Evolutionary conservation across 2,888 invertebrate genomes (phyloP).

Genomic region (Neoitamus cyanurus): DNA sequence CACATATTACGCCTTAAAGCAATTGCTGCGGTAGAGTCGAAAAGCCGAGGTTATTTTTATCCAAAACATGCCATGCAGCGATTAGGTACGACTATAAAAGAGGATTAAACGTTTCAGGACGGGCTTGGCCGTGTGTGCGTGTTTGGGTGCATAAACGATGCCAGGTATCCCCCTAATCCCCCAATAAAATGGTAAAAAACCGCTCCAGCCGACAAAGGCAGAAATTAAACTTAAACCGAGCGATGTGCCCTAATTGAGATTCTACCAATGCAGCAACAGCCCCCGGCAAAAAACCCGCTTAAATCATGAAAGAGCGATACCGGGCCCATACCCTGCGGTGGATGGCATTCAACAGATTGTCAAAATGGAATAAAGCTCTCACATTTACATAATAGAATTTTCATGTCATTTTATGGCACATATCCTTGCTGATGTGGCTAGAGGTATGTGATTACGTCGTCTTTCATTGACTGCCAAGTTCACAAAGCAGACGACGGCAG

Average conservation of each 20-base stretch:
- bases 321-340: conserved; percentile 9
- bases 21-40: background rate
- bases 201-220: background rate
- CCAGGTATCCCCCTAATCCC: background rate
- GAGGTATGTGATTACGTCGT: conserved; percentile 43
- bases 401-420: conserved; percentile 54
- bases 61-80: conserved; percentile 1
- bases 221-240: conserved; percentile 1
- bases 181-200: background rate
- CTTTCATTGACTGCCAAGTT: conserved; percentile 49
- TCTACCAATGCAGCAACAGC: background rate
- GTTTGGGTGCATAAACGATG: background rate
- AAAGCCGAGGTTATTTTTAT: background rate
- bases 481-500: conserved; percentile 11
- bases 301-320: conserved; percentile 30
- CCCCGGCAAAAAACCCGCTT: background rate
- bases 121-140: background rate
- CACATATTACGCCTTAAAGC: background rate
- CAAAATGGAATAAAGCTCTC: conserved; percentile 50
- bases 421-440: conserved; percentile 48
- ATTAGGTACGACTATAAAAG: background rate
- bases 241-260: conserved; percentile 2
- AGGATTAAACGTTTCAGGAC: background rate
- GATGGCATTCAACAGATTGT: conserved; percentile 53
- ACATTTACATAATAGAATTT: conserved; percentile 54